A percentile compares a stretch with the other conserved stretches of the same genome.
These are phyloP conservation scores for Vultur gryphus DNA, from an alignment of 2,797 vertebrate genomes.

Conservation along the genomic window DNA sequence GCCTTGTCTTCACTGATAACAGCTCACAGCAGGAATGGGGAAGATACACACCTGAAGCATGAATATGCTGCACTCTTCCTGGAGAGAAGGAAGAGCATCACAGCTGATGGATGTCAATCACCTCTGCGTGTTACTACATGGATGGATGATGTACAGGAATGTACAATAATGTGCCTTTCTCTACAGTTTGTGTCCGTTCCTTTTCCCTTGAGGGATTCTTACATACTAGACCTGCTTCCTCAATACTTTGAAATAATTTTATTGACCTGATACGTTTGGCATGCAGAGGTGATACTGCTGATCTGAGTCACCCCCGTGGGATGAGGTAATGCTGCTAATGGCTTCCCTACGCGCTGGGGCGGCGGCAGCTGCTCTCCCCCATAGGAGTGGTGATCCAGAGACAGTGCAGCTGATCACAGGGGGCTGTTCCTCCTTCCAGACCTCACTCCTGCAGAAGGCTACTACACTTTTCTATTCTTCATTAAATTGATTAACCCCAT, in stretches of 20 bases:
- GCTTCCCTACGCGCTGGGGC: neutral
- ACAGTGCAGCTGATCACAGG: neutral
- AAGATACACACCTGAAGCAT: neutral
- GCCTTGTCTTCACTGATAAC: neutral
- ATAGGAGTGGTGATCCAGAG: neutral
- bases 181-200: neutral
- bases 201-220: neutral
- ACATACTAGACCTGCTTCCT: neutral
- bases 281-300: constrained; percentile 19
- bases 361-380: neutral
- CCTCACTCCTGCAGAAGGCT: neutral
- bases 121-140: rapidly evolving
- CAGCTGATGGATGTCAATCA: neutral
- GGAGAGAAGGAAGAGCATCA: neutral
- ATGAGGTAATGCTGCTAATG: constrained; percentile 15
- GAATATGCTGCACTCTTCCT: neutral
- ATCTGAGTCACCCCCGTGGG: constrained; percentile 1
- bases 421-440: neutral
- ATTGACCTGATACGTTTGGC: neutral
- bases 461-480: neutral
- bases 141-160: neutral
- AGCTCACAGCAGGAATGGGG: neutral
- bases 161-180: neutral
- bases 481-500: neutral
- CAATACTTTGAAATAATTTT: neutral